Conservation (phyloP, 2,797 vertebrate genomes). For the Pseudotriccus pelzelni region DNA sequence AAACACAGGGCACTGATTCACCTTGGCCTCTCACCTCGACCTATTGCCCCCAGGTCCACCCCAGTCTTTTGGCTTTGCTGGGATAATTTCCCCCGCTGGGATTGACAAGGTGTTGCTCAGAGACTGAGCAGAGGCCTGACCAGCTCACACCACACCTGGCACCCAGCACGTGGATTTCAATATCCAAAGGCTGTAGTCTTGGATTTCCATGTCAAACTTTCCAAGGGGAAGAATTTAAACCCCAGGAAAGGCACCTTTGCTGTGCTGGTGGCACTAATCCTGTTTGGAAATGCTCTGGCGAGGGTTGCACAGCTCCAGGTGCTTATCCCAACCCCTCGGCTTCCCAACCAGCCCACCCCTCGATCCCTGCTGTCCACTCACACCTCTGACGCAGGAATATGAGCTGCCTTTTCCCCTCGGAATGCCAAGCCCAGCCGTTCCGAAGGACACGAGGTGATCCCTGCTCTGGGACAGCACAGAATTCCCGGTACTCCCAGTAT, state of each 20-base stretch:
- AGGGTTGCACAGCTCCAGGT: background rate
- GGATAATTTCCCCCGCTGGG: rapidly evolving
- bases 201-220: background rate
- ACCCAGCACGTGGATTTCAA: background rate
- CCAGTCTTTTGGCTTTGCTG: background rate
- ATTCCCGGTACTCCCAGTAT: background rate
- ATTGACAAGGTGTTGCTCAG: rapidly evolving
- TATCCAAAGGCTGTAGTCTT: too few relatives aligned
- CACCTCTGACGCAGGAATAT: rapidly evolving
- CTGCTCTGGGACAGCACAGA: rapidly evolving
- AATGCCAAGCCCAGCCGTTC: background rate
- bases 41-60: rapidly evolving
- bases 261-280: background rate
- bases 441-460: background rate
- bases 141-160: background rate
- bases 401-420: background rate
- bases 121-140: background rate
- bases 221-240: background rate
- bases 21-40: background rate
- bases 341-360: rapidly evolving
- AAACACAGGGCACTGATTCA: rapidly evolving
- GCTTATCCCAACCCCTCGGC: rapidly evolving
- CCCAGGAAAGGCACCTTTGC: rapidly evolving
- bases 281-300: rapidly evolving
- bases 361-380: rapidly evolving